Base-by-base conservation (phyloP, 2,113 vertebrate genomes). In the Clinocottus analis region DNA sequence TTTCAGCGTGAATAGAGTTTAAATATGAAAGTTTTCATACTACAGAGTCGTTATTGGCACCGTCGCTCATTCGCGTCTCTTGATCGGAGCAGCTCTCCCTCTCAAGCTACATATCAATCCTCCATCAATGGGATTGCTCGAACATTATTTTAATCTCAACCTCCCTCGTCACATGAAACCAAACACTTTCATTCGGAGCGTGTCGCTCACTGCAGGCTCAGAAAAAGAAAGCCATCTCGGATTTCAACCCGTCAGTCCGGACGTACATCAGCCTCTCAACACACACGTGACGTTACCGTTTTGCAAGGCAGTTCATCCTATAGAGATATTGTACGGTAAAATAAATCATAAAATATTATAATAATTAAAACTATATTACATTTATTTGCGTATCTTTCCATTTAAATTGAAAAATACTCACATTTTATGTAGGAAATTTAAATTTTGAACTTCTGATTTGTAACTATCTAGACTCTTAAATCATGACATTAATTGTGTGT, bases 371-470 rank as follows among this genome's bases (percentile, higher is more conserved):
- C 47, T 59, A 82, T 66, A 80, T 64, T 67, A 81, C 39, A 84
- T 51, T 65, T 79, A 72, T 86, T 81, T 80, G 58, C 69, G 16
- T 69, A 55, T 71, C 6, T 67, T 88, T 76, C 56, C 25, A 64
- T 83, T 81, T 37, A 47, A 13, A 80, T 83, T 87, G 51, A 84
- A 89, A 89, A 86, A 83, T 83, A 86, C 49, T 84, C 70, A 83
- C 60, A 65, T 83, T 87, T 83, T 45, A 29, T 72, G 0, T 72
- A 71, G 49, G 67, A 84, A 62, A 80, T 77, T 68, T 41, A 6
- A 35, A 69, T 49, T 70, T n/a, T n/a, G 66, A 51, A 77, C 21
- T 62, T 75, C 56, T 56, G 59, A 69, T 64, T 64, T 64, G 5
- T 64, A 64, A 53, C 37, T 33, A 47, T 68, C 73, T 33, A 43